phyloP scores from a whole-genome alignment of 1,140 invertebrate genomes.

The Drosophila guanche region DNA sequence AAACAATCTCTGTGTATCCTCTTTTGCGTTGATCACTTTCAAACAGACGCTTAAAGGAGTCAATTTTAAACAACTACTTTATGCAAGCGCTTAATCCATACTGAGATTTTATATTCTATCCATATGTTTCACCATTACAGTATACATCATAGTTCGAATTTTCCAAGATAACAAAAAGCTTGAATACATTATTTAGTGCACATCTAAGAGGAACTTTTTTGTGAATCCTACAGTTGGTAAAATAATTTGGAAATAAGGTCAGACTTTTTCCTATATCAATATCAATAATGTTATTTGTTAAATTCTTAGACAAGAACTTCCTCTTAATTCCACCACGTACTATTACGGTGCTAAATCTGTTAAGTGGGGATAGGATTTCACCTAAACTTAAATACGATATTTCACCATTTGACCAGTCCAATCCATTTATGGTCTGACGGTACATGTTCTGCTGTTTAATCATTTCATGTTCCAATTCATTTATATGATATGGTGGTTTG shows the following conservation, averaged over 20 bases:
- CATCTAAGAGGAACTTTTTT: slow-evolving; percentile 2
- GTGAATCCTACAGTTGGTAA: slow-evolving; percentile 1
- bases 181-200: slow-evolving; percentile 5
- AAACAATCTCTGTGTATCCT: background rate
- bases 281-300: slow-evolving; percentile 2
- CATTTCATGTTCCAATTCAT: background rate
- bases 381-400: background rate
- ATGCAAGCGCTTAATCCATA: background rate
- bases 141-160: background rate
- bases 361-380: background rate
- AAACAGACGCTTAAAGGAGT: background rate
- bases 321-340: too few species aligned
- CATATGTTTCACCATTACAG: background rate
- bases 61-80: background rate
- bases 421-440: slow-evolving; percentile 2
- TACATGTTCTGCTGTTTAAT: slow-evolving; percentile 1
- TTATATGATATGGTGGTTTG: background rate
- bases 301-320: too few species aligned
- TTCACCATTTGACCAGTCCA: background rate
- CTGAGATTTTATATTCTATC: background rate
- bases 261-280: slow-evolving; percentile 1
- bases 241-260: background rate
- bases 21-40: background rate
- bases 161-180: slow-evolving; percentile 1
- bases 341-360: too few species aligned